Percentiles rank a stretch among this genome's conserved stretches.
These are phyloP conservation scores for Ericerus pela DNA, from an alignment of 1,140 invertebrate species.

Conservation along the genomic window DNA sequence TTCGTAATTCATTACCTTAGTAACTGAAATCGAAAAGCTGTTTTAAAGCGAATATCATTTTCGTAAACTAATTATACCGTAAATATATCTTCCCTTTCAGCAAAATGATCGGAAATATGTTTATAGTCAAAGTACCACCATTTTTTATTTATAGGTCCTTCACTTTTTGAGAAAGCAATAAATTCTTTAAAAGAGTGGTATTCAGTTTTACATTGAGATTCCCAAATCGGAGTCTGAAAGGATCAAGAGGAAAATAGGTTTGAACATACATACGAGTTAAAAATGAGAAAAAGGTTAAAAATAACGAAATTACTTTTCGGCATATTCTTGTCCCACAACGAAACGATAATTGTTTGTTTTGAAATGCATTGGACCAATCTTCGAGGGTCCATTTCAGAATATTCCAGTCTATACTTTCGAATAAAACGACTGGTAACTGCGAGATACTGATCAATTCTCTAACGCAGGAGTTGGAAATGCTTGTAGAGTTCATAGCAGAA, in stretches of 20 bases:
- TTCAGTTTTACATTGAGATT: conserved; percentile 41
- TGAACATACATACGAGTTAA: too few species aligned
- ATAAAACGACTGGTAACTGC: conserved; percentile 5
- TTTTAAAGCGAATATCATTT: not conserved
- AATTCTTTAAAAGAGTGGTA: conserved; percentile 47
- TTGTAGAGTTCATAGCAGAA: too few species aligned
- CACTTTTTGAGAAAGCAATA: conserved; percentile 31
- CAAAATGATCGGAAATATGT: conserved; percentile 54
- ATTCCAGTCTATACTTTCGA: conserved; percentile 15
- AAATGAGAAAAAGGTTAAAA: not conserved
- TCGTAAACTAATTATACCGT: conserved; percentile 31
- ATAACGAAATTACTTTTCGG: conserved; percentile 13
- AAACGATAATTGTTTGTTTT: conserved; percentile 10
- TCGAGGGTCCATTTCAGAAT: conserved; percentile 12
- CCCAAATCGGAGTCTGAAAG: conserved; percentile 55
- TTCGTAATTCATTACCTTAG: not conserved
- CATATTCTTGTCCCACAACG: conserved; percentile 15
- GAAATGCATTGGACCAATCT: conserved; percentile 14
- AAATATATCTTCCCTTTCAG: conserved; percentile 40
- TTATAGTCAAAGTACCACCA: conserved; percentile 81
- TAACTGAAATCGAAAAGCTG: not conserved
- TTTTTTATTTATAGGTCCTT: conserved; percentile 28
- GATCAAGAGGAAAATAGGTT: conserved; percentile 15
- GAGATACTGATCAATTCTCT: conserved; percentile 11
- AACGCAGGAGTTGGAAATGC: too few species aligned